Evolutionary conservation across 2,113 vertebrate genomes (phyloP).

Genomic region (Sitta europaea): DNA sequence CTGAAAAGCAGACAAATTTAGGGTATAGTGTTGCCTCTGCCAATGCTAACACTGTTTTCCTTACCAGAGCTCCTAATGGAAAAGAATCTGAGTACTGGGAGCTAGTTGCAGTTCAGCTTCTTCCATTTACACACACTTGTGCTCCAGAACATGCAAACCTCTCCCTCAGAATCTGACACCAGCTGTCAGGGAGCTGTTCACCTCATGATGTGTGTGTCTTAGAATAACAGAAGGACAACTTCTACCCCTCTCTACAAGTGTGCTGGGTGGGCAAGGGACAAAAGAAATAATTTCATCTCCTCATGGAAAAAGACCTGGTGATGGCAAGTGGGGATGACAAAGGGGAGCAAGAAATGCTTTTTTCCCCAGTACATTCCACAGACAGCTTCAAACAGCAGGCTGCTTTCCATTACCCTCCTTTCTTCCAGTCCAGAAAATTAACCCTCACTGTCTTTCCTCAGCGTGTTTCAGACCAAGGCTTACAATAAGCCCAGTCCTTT

Average conservation of each 20-base stretch:
- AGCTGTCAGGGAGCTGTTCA: not conserved
- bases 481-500: not conserved
- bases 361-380: not conserved
- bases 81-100: not conserved
- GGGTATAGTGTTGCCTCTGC: not conserved
- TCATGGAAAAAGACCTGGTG: not conserved
- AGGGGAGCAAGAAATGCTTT: not conserved
- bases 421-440: not conserved
- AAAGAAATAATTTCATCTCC: not conserved
- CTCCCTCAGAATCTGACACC: not conserved
- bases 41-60: not conserved
- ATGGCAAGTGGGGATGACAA: not conserved
- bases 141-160: not conserved
- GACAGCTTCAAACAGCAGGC: not conserved
- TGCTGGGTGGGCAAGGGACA: not conserved
- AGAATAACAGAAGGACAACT: not conserved
- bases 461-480: not conserved
- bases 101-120: not conserved
- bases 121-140: not conserved
- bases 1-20: not conserved
- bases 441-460: not conserved
- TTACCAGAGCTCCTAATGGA: not conserved
- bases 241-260: not conserved
- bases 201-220: not conserved
- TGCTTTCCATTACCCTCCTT: not conserved